phyloP scores from a whole-genome alignment of 2,113 vertebrate genomes.

The Leptosomus discolor region DNA sequence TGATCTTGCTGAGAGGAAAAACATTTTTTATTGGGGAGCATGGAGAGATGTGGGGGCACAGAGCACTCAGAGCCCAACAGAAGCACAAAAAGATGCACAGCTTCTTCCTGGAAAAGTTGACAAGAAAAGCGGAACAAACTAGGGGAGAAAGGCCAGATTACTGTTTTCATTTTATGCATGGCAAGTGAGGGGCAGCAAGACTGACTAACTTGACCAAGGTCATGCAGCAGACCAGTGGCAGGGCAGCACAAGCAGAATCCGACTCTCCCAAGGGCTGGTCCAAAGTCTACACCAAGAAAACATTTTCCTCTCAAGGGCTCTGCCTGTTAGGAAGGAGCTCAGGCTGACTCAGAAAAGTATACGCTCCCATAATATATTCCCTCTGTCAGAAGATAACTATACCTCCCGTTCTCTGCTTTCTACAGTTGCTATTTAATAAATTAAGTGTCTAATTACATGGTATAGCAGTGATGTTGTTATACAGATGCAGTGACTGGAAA shows the following conservation, averaged over 20 bases:
- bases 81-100: not conserved
- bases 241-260: not conserved
- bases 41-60: not conserved
- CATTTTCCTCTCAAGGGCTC: not conserved
- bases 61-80: not conserved
- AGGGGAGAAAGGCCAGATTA: not conserved
- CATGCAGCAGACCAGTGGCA: not conserved
- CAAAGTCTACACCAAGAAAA: not conserved
- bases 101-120: not conserved
- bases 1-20: not conserved
- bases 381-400: constrained; percentile 14
- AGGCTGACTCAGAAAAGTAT: not conserved
- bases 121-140: not conserved
- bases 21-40: not conserved
- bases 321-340: not conserved
- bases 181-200: not conserved
- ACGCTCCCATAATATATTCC: not conserved
- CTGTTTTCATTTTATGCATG: not conserved
- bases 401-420: constrained; percentile 28
- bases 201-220: not conserved
- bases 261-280: not conserved
- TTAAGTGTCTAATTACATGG: constrained; percentile 60
- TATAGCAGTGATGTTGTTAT: constrained; percentile 53
- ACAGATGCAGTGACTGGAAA: constrained; percentile 59
- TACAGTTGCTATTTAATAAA: constrained; percentile 48